Evolutionary conservation across 1,140 invertebrate genomes (phyloP), one percentile per base, ranked within the genome.

Genomic region (Achroia grisella): DNA sequence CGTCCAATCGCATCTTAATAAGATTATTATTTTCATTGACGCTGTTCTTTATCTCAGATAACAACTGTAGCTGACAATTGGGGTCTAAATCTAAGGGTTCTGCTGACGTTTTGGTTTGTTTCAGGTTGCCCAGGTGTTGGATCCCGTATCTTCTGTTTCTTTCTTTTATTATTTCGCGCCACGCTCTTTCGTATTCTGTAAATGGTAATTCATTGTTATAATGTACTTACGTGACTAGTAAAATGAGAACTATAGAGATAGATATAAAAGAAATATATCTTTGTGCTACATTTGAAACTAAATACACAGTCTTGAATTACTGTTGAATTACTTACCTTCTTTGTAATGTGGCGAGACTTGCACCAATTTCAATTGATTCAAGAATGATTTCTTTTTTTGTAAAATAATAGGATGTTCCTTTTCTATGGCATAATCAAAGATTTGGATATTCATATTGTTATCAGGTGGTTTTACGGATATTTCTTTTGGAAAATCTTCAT

Each of bases 1-100:
- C 52, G 36, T 86, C 81, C 4, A 87, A 36, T 39, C 70, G 66
- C 48, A 70, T 73, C 46, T 86, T 87, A 5, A 87, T 87, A 0
- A 84, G 54, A 17, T 85, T 83, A 42, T 87, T 85, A 32, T 85
- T 86, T 52, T 85, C 76, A 14, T 59, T 81, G 15, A 87, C 84
- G n/a, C 64, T 71, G 40, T 82, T 78, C n/a, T 86, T 84, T 17
- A 86, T 86, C 67, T 85, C 71, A 0, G 72, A 79, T 11, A 86
- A 47, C 10, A 84, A 49, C 50, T 79, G 55, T 8, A 87, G 52
- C 44, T 85, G 80, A 5, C 54, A 65, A n/a, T 59, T 62, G 4
- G 81, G 55, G 29, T 84, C 74, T 35, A 76, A 40, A 15, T 73
- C 68, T 15, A 62, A 52, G 5, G 14, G 14, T 30, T 56, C 51